phyloP scores from a whole-genome alignment of 2,113 vertebrate species.

The Pseudonaja textilis region DNA sequence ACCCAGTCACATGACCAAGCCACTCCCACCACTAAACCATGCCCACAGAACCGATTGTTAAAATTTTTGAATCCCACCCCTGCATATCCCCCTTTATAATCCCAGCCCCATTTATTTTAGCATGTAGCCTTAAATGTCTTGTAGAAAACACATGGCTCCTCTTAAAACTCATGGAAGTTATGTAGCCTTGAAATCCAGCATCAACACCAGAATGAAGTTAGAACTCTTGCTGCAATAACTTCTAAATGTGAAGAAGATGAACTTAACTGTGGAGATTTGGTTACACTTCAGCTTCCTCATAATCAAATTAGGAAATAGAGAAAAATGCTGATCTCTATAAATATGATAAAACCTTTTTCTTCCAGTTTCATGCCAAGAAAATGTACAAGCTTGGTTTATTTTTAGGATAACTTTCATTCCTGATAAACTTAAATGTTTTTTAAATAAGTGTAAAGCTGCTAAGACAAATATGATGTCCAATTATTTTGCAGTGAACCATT shows the following conservation, averaged over 20 bases:
- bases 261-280: background rate
- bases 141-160: background rate
- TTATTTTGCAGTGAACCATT: background rate
- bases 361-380: background rate
- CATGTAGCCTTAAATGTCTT: background rate
- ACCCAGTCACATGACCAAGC: no score
- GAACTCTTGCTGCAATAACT: background rate
- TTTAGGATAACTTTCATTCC: constrained; percentile 17
- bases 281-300: background rate
- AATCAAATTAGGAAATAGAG: constrained; percentile 18
- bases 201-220: background rate
- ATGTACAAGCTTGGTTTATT: background rate
- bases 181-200: background rate
- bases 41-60: no score
- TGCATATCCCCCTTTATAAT: background rate
- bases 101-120: background rate
- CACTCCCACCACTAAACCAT: no score
- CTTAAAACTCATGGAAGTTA: background rate
- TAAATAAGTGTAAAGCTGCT: background rate
- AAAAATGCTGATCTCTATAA: constrained; percentile 22
- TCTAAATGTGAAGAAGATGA: constrained; percentile 1
- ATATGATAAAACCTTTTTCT: background rate
- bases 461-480: background rate
- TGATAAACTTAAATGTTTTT: background rate
- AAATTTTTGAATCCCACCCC: no score